Evolutionary conservation across 2,888 invertebrate genomes (phyloP), one percentile per base, ranked within the genome.

Genomic region (Noctua janthe): DNA sequence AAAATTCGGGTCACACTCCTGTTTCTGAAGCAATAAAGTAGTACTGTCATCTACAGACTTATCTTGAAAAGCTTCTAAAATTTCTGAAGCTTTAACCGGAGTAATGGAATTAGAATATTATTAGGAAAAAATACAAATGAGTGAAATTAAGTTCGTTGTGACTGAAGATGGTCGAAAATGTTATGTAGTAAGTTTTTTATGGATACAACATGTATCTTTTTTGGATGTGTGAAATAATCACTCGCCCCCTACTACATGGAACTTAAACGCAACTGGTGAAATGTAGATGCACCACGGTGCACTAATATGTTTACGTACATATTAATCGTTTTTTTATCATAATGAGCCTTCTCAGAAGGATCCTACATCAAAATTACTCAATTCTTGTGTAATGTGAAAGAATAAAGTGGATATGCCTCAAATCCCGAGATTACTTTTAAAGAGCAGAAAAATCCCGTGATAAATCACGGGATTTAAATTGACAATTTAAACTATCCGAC

Each of bases 1-100:
- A 78, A 83, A 82, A 89, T 89, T 88, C 87, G 56, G 49, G 64
- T 76, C 80, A 74, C 87, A 83, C 49, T 71, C 71, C 70, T 75
- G 70, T 77, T 78, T 81, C 77, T 70, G 49, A 47, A 43, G 80
- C 43, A 84, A 82, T 87, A 80, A 82, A 85, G 79, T 82, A 82
- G 66, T 81, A 76, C 79, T 23, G 74, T 51, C 81, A 54, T 78
- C 54, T 71, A 74, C 73, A 73, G 74, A 76, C 71, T 74, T 80
- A 71, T 66, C 69, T 77, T 62, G 69, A 62, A 51, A 80, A 75
- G 71, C 39, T 69, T 74, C 43, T 66, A 39, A 79, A 77, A 62
- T 49, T 56, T 82, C n/a, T 47, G 67, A n/a, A 35, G 47, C 69
- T 47, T 73, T 72, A 69, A 75, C 54, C 20, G 39, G 43, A 76